These are phyloP conservation scores for Otolemur crassicaudatus DNA, from an alignment of 2,797 vertebrate species.

Conservation along the genomic window DNA sequence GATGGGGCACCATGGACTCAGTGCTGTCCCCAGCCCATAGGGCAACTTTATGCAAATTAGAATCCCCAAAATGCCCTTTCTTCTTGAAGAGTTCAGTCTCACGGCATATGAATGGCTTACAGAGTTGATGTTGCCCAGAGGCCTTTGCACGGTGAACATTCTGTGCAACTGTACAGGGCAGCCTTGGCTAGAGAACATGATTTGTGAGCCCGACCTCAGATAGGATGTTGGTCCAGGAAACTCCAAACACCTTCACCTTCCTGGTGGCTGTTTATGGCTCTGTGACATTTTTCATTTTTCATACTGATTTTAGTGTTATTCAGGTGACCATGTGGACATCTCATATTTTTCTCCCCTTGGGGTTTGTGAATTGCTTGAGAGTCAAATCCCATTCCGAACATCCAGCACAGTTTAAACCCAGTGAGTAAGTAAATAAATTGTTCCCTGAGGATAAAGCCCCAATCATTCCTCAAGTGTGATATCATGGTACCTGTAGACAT, in stretches of 20 bases:
- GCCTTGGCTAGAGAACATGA: fast-evolving
- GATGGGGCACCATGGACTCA: fast-evolving
- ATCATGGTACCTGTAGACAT: fast-evolving
- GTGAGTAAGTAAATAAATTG: fast-evolving
- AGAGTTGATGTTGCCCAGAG: fast-evolving
- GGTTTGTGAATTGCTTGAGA: background rate
- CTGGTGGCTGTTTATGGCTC: too few relatives aligned
- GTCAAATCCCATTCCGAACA: fast-evolving
- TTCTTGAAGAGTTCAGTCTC: background rate
- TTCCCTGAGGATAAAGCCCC: background rate
- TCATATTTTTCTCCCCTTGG: background rate
- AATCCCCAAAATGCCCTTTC: background rate
- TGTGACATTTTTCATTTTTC: background rate
- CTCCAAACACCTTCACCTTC: fast-evolving
- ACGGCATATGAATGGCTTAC: background rate
- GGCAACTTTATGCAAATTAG: too few relatives aligned
- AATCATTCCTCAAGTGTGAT: fast-evolving
- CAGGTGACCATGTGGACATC: background rate
- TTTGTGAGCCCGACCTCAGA: background rate
- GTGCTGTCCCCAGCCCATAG: fast-evolving
- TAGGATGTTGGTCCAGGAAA: background rate
- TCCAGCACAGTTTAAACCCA: background rate
- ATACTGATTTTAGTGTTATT: background rate
- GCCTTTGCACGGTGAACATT: background rate
- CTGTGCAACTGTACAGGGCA: fast-evolving